Evolutionary conservation across 2,113 vertebrate genomes (phyloP).

Genomic region (Odocoileus virginianus): DNA sequence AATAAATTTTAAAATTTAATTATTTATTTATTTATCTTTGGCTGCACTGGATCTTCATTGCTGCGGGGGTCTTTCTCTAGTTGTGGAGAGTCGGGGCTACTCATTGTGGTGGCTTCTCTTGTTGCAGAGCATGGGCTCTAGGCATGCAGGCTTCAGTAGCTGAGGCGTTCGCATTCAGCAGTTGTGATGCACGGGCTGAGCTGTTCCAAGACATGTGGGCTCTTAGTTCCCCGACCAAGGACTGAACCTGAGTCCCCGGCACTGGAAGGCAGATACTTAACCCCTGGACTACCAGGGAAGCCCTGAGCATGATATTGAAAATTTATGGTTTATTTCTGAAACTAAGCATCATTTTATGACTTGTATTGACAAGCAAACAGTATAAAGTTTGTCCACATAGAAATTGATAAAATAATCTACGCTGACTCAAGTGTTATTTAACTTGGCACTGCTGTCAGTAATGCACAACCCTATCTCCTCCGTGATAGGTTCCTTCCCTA

Average conservation of each 20-base stretch:
- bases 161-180: background rate
- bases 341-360: background rate
- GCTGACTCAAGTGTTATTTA: background rate
- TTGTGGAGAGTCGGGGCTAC: background rate
- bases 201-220: background rate
- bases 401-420: background rate
- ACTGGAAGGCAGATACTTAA: too few relatives aligned
- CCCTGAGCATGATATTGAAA: background rate
- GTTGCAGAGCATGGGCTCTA: background rate
- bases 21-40: background rate
- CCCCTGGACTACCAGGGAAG: background rate
- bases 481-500: background rate
- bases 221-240: background rate
- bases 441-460: background rate
- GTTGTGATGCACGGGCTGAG: background rate
- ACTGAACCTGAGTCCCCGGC: background rate
- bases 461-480: background rate
- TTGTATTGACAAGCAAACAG: background rate
- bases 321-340: background rate
- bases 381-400: background rate
- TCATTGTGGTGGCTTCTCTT: background rate
- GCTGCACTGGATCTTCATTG: background rate
- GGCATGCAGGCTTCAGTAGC: background rate
- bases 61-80: background rate
- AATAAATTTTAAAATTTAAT: background rate